These are phyloP conservation scores for Osmerus mordax DNA, from an alignment of 2,113 vertebrate species.

Conservation along the genomic window DNA sequence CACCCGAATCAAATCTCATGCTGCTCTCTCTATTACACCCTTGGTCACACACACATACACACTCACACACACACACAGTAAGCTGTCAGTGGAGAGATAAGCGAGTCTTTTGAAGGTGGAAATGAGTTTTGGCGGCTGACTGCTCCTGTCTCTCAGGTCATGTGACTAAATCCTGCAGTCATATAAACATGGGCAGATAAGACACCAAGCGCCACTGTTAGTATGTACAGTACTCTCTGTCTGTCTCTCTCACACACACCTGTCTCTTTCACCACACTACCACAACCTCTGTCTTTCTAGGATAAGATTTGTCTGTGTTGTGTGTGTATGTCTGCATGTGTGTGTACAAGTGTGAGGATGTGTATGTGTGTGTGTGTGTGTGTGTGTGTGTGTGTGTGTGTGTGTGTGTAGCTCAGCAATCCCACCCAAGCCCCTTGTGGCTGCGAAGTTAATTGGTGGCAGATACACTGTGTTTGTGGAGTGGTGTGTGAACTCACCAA, in stretches of 20 bases:
- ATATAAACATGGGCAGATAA: conserved; percentile 69
- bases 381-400: conserved; percentile 42
- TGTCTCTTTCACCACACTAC: too few relatives aligned
- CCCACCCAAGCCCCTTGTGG: conserved; percentile 76
- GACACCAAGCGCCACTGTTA: conserved; percentile 40
- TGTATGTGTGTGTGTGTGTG: conserved; percentile 54
- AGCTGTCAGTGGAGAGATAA: conserved; percentile 63
- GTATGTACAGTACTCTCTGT: conserved; percentile 4
- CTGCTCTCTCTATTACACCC: neutral
- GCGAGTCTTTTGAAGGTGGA: conserved; percentile 73
- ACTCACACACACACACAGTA: conserved; percentile 7
- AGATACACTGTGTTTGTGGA: conserved; percentile 91
- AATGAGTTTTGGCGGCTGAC: conserved; percentile 75
- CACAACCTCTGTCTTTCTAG: too few relatives aligned
- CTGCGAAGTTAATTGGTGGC: conserved; percentile 86
- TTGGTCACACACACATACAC: neutral
- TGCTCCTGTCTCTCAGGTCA: conserved; percentile 79
- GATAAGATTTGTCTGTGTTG: neutral
- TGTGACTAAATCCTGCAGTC: conserved; percentile 70
- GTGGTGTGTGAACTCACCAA: conserved; percentile 77
- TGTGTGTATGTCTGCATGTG: conserved; percentile 3
- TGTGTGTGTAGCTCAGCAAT: conserved; percentile 78
- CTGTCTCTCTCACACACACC: too few relatives aligned
- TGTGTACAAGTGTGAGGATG: conserved; percentile 7
- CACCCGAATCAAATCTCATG: neutral